Evolutionary conservation across 2,888 invertebrate species (phyloP).

Genomic region (Suillia variegata): DNA sequence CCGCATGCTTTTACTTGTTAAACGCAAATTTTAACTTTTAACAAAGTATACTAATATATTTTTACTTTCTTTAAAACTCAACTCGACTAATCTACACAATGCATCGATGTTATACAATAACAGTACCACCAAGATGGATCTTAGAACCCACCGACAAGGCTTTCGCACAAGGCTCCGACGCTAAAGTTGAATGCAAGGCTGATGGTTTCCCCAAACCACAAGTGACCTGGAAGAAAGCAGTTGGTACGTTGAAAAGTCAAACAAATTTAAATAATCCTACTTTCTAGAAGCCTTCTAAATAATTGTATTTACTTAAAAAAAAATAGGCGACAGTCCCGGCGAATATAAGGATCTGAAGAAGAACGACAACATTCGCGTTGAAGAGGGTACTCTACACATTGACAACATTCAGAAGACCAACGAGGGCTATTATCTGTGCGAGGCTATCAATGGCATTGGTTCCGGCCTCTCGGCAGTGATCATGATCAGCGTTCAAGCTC

Average conservation of each 20-base stretch:
- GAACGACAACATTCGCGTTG: slow-evolving; percentile 88
- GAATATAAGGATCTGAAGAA: slow-evolving; percentile 92
- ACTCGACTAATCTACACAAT: slow-evolving; percentile 9
- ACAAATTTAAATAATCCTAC: background rate
- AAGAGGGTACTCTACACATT: slow-evolving; percentile 90
- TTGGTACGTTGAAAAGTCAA: slow-evolving; percentile 68
- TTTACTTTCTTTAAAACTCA: slow-evolving; percentile 20
- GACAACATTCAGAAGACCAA: slow-evolving; percentile 91
- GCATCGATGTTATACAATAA: slow-evolving; percentile 22
- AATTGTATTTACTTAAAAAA: background rate
- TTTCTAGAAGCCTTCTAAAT: background rate
- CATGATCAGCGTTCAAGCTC: slow-evolving; percentile 92
- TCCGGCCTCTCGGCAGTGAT: slow-evolving; percentile 94
- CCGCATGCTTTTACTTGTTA: slow-evolving; percentile 46
- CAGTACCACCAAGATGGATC: slow-evolving; percentile 96
- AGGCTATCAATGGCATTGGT: slow-evolving; percentile 95
- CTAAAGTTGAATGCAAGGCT: slow-evolving; percentile 93
- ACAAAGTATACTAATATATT: slow-evolving; percentile 40
- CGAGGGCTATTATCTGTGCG: slow-evolving; percentile 93
- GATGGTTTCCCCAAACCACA: slow-evolving; percentile 94
- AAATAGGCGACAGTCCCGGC: slow-evolving; percentile 89
- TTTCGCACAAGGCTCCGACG: slow-evolving; percentile 92
- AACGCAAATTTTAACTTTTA: background rate
- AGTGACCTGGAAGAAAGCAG: slow-evolving; percentile 94
- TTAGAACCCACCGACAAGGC: slow-evolving; percentile 93